A percentile compares a stretch with the other conserved stretches of the same genome.
These are phyloP conservation scores for Lordiphosa stackelbergi DNA, from an alignment of 1,140 invertebrate genomes.

Conservation along the genomic window DNA sequence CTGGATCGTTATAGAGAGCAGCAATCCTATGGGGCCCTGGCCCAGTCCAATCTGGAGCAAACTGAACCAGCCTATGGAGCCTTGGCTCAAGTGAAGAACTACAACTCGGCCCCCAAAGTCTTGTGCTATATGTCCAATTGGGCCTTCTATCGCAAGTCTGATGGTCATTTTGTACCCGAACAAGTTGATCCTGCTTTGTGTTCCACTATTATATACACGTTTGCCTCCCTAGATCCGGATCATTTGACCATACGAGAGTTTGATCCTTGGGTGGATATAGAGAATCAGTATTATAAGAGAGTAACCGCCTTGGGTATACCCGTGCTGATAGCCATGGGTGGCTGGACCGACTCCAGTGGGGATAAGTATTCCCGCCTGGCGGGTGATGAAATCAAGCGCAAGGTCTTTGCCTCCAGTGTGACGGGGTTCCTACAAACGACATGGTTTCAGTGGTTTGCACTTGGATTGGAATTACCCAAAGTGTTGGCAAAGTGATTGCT, in stretches of 20 bases:
- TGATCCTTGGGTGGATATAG: conserved; percentile 90
- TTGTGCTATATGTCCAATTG: conserved; percentile 94
- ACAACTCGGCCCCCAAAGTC: conserved; percentile 78
- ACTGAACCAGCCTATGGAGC: conserved; percentile 48
- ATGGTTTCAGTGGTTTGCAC: conserved; percentile 89
- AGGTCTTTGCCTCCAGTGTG: conserved; percentile 83
- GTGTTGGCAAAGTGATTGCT: conserved; percentile 94
- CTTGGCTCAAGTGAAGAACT: conserved; percentile 47
- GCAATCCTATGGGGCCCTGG: conserved; percentile 47
- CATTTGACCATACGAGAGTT: conserved; percentile 86
- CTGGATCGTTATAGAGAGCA: conserved; percentile 43
- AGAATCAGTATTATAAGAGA: conserved; percentile 83
- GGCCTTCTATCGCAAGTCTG: conserved; percentile 89
- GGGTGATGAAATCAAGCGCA: conserved; percentile 80
- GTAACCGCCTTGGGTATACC: conserved; percentile 77
- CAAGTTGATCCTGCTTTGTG: conserved; percentile 88
- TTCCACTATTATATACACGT: conserved; percentile 93
- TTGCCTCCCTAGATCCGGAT: conserved; percentile 89
- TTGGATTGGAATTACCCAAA: conserved; percentile 95
- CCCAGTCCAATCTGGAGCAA: conserved; percentile 11
- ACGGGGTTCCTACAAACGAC: conserved; percentile 84
- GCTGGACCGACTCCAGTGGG: conserved; percentile 91
- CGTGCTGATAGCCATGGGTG: conserved; percentile 89
- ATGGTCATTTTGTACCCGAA: conserved; percentile 91
- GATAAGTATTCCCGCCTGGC: conserved; percentile 90